Conservation (phyloP, 2,113 vertebrate species). For the Pelodiscus sinensis region DNA sequence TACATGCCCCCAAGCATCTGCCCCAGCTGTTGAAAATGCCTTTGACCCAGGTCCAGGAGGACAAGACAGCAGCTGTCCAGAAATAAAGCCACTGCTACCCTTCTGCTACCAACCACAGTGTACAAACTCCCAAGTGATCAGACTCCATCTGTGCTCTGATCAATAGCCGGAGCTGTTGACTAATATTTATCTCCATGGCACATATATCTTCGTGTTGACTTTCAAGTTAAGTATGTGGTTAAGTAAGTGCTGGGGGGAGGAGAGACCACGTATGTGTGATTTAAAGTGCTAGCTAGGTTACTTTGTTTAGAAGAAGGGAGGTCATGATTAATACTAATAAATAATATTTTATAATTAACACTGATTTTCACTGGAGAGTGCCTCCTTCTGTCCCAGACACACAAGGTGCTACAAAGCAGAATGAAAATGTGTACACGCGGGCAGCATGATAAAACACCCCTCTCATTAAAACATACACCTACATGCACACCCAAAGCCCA, state of each 20-base stretch:
- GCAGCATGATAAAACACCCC: neutral
- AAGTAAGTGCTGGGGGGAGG: rapidly evolving
- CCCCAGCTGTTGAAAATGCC: neutral
- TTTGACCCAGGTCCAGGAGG: neutral
- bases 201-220: neutral
- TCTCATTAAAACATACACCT: rapidly evolving
- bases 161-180: neutral
- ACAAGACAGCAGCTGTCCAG: neutral
- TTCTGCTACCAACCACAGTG: neutral
- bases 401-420: rapidly evolving
- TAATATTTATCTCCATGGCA: neutral
- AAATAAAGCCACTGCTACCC: neutral
- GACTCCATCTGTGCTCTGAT: neutral
- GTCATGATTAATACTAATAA: neutral
- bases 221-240: rapidly evolving
- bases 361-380: neutral
- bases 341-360: neutral
- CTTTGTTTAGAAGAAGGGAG: neutral
- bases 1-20: neutral
- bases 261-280: neutral
- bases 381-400: neutral
- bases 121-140: neutral
- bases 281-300: neutral
- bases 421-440: rapidly evolving
- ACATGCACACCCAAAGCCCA: rapidly evolving